Evolutionary conservation across 2,888 invertebrate species (phyloP).

Genomic region (Athripsodes cinereus): DNA sequence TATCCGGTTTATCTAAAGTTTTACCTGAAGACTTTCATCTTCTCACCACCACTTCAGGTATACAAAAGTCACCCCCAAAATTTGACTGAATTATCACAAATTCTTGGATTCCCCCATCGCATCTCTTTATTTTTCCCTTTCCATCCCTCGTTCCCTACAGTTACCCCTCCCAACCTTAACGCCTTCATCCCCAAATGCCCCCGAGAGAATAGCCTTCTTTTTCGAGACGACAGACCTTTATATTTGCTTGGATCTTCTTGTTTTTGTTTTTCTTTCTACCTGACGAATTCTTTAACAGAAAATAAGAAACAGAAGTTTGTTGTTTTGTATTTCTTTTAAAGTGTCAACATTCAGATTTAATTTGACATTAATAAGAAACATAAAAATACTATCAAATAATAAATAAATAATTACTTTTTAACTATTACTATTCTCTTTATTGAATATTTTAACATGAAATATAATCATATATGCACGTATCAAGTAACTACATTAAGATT

Average conservation of each 20-base stretch:
- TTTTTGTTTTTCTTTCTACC: not conserved
- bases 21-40: not conserved
- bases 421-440: too few relatives aligned
- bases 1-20: conserved; percentile 2
- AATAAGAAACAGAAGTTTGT: not conserved
- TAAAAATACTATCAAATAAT: too few relatives aligned
- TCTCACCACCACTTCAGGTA: conserved; percentile 2
- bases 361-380: too few relatives aligned
- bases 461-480: too few relatives aligned
- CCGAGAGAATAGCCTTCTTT: conserved; percentile 4
- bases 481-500: too few relatives aligned
- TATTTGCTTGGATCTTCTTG: conserved; percentile 1
- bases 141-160: not conserved
- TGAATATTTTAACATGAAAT: too few relatives aligned
- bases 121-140: not conserved
- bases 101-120: not conserved
- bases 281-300: not conserved
- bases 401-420: too few relatives aligned
- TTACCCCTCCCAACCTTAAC: not conserved
- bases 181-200: conserved; percentile 3
- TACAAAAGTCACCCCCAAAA: not conserved
- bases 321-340: not conserved
- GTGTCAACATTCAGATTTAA: not conserved
- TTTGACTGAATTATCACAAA: conserved; percentile 2
- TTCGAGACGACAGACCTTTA: not conserved